phyloP scores from a whole-genome alignment of 2,113 vertebrate species.

The Centropristis striata region DNA sequence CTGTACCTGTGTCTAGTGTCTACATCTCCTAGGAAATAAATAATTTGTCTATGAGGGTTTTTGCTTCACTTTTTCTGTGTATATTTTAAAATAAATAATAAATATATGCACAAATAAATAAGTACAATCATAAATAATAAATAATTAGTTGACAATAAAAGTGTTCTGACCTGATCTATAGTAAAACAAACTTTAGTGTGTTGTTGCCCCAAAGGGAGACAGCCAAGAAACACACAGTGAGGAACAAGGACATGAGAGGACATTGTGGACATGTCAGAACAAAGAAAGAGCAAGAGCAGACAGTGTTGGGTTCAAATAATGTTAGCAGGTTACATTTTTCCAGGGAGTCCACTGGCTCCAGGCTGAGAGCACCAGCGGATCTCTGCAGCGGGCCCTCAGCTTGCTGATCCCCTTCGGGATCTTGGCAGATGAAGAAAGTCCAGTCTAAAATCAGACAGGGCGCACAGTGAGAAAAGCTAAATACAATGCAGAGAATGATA shows the following conservation, averaged over 20 bases:
- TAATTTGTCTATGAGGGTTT: not conserved
- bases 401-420: constrained; percentile 68
- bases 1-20: not conserved
- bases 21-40: not conserved
- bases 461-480: constrained; percentile 21
- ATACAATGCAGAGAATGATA: not conserved
- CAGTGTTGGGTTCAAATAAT: constrained; percentile 4
- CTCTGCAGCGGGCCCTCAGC: constrained; percentile 83
- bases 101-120: constrained; percentile 20
- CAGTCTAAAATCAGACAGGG: constrained; percentile 40
- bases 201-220: not conserved
- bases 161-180: not conserved
- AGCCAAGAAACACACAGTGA: not conserved
- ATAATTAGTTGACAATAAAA: constrained; percentile 8
- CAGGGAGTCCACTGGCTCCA: constrained; percentile 86
- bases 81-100: constrained; percentile 29
- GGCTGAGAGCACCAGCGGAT: constrained; percentile 72
- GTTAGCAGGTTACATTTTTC: constrained; percentile 82
- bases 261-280: constrained; percentile 9
- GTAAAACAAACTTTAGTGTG: not conserved
- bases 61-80: not conserved
- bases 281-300: constrained; percentile 31
- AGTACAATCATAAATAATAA: constrained; percentile 11
- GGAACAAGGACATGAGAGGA: constrained; percentile 20
- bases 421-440: constrained; percentile 4